Evolutionary conservation across 2,888 invertebrate genomes (phyloP).

Genomic region (Machimus atricapillus): DNA sequence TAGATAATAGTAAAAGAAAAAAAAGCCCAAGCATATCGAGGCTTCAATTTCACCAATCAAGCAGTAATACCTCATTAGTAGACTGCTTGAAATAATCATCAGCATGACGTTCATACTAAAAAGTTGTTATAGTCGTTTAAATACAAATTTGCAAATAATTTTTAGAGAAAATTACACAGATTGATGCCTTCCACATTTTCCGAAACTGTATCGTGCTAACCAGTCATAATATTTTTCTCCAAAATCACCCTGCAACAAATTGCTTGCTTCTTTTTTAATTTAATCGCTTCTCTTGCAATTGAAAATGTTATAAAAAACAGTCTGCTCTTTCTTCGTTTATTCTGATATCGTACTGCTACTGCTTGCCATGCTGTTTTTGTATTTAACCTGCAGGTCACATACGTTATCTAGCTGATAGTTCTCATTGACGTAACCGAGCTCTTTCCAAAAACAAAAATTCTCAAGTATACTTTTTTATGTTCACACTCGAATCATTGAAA

Average conservation of each 20-base stretch:
- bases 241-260: neutral
- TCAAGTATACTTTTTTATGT: neutral
- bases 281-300: neutral
- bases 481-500: neutral
- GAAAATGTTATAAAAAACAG: neutral
- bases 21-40: neutral
- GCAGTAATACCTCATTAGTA: neutral
- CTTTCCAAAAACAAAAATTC: neutral
- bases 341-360: neutral
- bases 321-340: neutral
- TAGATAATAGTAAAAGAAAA: neutral
- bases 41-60: neutral
- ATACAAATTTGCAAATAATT: neutral
- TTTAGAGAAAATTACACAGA: neutral
- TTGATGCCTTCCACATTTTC: conserved; percentile 29
- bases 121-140: neutral
- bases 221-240: neutral
- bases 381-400: neutral
- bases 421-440: neutral
- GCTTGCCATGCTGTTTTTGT: neutral
- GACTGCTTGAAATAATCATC: neutral
- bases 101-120: neutral
- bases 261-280: neutral
- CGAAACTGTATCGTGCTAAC: neutral
- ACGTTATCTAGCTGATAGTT: conserved; percentile 13